Base-by-base conservation (phyloP, 2,113 vertebrate species). In the Colaptes auratus region DNA sequence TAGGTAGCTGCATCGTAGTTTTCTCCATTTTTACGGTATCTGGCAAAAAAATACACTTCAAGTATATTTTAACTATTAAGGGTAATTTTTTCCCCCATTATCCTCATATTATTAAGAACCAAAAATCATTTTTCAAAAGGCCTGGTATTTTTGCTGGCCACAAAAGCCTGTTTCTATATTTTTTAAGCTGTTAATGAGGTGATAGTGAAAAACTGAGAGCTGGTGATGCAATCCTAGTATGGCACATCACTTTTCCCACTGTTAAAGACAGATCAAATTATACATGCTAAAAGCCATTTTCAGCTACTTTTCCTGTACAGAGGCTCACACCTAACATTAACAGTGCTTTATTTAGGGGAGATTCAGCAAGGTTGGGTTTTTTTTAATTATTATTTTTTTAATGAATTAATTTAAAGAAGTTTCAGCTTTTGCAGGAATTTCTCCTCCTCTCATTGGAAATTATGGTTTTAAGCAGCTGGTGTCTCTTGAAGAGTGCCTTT, bases 11-110 rank as follows among this genome's bases (percentile, higher is more conserved):
- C 48, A 59, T 89, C 23, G 13, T 35, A 30, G 42, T 70, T 67
- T 71, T 82, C 12, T 64, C 12, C 27, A 21, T 44, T 85, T 90
- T 75, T 93, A 21, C 66, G 15, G 7, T 28, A 76, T 66, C 35
- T 52, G n/a, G 16, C 12, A 92, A 89, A 93, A 92, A 90, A 93
- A 79, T 25, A 35, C 2, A 52, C 89, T 90, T 79, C n/a, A 72
- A 79, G 3, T 84, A 8, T 69, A 61, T 92, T 89, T 58, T 86
- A 76, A 36, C 19, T 36, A 28, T 46, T 72, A 66, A 35, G 66
- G 12, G 3, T 61, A 39, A 1, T 44, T 92, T 82, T 85, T 88
- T 48, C 9, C 48, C 48, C 48, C n/a, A 46, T 31, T 76, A 73
- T 75, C 35, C 23, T n/a, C 6, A 39, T 83, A 50, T 3, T 67